These are phyloP conservation scores for Ptychodera flava DNA, from an alignment of 35 echinoderm and acorn worm genomes.

Conservation along the genomic window DNA sequence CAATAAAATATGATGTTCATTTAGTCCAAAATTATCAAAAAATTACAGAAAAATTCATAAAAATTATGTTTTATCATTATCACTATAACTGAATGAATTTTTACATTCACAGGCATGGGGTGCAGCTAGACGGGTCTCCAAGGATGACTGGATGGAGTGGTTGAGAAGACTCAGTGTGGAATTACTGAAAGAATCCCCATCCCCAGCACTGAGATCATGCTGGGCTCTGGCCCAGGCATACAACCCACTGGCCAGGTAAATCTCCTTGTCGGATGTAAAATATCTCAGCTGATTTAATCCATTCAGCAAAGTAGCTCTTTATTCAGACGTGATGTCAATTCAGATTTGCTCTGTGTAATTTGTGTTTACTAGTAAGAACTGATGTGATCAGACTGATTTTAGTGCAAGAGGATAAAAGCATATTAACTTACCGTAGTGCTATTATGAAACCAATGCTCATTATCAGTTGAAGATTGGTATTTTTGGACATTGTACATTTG, in stretches of 20 bases:
- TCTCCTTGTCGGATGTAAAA: too few relatives aligned
- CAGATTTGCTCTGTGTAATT: not conserved
- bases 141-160: slow-evolving; percentile 99
- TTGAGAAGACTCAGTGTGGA: slow-evolving; percentile 86
- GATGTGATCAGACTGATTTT: not conserved
- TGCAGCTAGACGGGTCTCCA: slow-evolving; percentile 72
- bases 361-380: not conserved
- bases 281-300: too few relatives aligned
- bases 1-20: too few relatives aligned
- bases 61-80: too few relatives aligned
- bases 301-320: too few relatives aligned
- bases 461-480: too few relatives aligned
- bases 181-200: slow-evolving; percentile 92
- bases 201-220: slow-evolving; percentile 87
- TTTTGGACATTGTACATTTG: too few relatives aligned
- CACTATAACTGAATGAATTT: too few relatives aligned
- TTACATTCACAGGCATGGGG: slow-evolving; percentile 84
- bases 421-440: too few relatives aligned
- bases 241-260: slow-evolving; percentile 91
- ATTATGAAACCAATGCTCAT: too few relatives aligned
- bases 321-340: not conserved
- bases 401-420: not conserved
- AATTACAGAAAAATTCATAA: too few relatives aligned
- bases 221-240: slow-evolving; percentile 88
- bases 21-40: too few relatives aligned